phyloP scores from a whole-genome alignment of 2,113 vertebrate species.

The Poeciliopsis retropinna region DNA sequence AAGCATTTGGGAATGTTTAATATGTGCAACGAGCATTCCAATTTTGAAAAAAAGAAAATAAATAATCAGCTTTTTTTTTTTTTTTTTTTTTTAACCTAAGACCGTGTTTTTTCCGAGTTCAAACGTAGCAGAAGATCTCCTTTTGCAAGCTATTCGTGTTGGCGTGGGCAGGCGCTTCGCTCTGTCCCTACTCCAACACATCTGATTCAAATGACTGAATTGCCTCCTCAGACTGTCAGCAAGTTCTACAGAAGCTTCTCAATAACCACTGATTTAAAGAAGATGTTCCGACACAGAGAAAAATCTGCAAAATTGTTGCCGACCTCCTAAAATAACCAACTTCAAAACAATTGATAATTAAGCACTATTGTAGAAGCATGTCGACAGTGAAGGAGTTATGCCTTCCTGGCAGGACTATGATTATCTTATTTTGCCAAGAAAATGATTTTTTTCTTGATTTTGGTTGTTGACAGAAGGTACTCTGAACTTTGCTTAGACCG shows the following conservation, averaged over 20 bases:
- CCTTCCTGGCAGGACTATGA: neutral
- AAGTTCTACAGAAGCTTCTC: neutral
- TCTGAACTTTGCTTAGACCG: no score
- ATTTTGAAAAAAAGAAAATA: no score
- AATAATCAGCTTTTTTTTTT: no score
- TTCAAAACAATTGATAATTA: neutral
- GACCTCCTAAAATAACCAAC: no score
- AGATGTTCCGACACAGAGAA: neutral
- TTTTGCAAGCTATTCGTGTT: neutral
- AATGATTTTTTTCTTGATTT: no score
- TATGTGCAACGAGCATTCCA: no score
- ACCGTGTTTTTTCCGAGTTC: neutral
- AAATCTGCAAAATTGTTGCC: neutral
- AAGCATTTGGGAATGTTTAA: no score
- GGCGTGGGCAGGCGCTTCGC: neutral
- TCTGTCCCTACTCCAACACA: neutral
- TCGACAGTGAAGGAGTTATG: neutral
- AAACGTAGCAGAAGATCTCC: neutral
- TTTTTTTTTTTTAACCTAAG: no score
- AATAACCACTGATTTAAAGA: neutral
- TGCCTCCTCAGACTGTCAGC: neutral
- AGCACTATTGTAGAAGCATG: neutral
- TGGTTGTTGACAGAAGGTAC: no score
- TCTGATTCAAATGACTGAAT: neutral
- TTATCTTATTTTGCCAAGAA: no score